phyloP scores from a whole-genome alignment of 2,888 invertebrate genomes.

The Salticus scenicus region DNA sequence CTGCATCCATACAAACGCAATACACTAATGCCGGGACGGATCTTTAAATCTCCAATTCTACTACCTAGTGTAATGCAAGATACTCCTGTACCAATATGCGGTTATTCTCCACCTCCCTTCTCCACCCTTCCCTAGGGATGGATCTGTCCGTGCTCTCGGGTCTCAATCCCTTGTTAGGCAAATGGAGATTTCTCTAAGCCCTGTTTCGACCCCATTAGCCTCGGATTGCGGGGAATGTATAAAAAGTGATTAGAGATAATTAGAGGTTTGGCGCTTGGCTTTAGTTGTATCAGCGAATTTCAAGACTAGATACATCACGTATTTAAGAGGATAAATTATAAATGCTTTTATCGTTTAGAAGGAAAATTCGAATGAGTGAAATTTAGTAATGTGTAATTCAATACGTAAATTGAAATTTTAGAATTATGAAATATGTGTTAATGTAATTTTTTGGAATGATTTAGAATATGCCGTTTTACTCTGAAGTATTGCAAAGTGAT shows the following conservation, averaged over 20 bases:
- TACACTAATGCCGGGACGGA: conserved; percentile 19
- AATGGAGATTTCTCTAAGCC: conserved; percentile 67
- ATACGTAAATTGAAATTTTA: no score
- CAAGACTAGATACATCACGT: no score
- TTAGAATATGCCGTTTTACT: no score
- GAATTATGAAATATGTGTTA: no score
- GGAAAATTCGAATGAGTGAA: no score
- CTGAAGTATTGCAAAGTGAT: no score
- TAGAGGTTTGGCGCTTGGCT: background rate
- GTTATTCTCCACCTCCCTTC: conserved; percentile 4
- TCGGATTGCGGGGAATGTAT: conserved; percentile 10
- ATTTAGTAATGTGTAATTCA: no score
- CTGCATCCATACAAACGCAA: conserved; percentile 13
- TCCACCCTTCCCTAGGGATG: conserved; percentile 33
- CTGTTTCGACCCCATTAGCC: conserved; percentile 67
- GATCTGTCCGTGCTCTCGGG: conserved; percentile 45
- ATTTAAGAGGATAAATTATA: no score
- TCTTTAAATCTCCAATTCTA: conserved; percentile 10
- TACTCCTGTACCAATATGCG: conserved; percentile 14
- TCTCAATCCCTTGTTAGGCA: conserved; percentile 67
- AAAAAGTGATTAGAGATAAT: background rate
- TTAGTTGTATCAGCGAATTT: background rate
- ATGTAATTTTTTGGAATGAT: no score
- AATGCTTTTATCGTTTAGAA: no score
- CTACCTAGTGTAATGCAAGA: conserved; percentile 26